Conservation (phyloP, 2,113 vertebrate species). For the Seriola aureovittata region DNA sequence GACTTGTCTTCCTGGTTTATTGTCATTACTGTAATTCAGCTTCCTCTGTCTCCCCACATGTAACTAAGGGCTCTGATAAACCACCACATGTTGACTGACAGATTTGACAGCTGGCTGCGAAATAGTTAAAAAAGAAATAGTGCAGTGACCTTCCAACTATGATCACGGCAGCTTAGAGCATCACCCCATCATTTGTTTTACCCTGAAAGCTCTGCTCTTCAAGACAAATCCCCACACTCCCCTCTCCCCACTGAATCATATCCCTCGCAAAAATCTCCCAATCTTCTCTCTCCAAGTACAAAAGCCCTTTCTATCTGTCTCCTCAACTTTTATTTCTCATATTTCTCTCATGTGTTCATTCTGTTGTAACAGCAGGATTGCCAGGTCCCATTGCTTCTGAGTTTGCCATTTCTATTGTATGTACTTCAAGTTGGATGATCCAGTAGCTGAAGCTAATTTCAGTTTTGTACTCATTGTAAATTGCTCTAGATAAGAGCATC, state of each 20-base stretch:
- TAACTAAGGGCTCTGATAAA: not conserved
- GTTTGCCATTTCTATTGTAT: not conserved
- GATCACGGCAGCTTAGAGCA: not conserved
- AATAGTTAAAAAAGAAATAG: not conserved
- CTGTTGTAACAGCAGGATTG: not conserved
- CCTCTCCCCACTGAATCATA: slow-evolving; percentile 2
- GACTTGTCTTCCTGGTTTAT: not conserved
- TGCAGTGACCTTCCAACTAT: not conserved
- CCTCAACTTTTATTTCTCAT: slow-evolving; percentile 3
- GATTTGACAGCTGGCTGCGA: not conserved
- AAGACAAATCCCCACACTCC: slow-evolving; percentile 13
- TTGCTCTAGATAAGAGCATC: not conserved
- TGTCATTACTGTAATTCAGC: not conserved
- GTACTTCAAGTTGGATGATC: not conserved
- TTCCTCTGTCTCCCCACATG: not conserved
- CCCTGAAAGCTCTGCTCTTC: slow-evolving; percentile 8
- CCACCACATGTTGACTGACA: not conserved
- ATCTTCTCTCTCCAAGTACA: slow-evolving; percentile 7
- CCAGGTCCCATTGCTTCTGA: not conserved
- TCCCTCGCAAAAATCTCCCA: slow-evolving; percentile 1
- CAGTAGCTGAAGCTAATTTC: not conserved
- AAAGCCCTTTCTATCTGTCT: slow-evolving; percentile 18
- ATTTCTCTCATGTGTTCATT: slow-evolving; percentile 19
- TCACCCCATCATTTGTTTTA: slow-evolving; percentile 10
- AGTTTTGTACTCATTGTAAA: not conserved